Evolutionary conservation across 2,888 invertebrate species (phyloP).

Genomic region (Subacronicta megacephala): DNA sequence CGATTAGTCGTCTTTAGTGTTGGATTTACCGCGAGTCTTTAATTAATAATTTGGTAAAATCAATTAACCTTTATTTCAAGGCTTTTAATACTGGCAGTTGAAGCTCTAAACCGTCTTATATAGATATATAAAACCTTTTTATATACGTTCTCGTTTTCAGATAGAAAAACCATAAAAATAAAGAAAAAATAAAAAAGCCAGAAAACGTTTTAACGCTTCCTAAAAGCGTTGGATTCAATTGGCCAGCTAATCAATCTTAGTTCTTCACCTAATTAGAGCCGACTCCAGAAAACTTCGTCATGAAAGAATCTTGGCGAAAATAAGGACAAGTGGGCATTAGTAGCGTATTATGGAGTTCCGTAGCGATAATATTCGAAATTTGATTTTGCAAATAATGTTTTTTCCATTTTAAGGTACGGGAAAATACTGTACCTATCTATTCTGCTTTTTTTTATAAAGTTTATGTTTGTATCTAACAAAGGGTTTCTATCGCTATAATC

Average conservation of each 20-base stretch:
- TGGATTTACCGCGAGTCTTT: too few relatives aligned
- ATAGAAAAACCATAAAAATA: conserved; percentile 21
- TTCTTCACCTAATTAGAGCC: conserved; percentile 64
- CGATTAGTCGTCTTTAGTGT: too few relatives aligned
- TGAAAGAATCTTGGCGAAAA: conserved; percentile 50
- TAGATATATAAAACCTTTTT: background rate
- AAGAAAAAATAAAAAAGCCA: conserved; percentile 14
- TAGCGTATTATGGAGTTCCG: conserved; percentile 14
- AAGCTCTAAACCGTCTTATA: too few relatives aligned
- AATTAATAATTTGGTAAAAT: too few relatives aligned
- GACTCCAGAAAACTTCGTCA: conserved; percentile 53
- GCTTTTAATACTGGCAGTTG: too few relatives aligned
- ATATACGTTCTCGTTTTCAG: background rate
- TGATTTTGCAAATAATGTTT: too few relatives aligned
- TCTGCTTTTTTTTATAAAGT: too few relatives aligned
- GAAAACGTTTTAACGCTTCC: conserved; percentile 41
- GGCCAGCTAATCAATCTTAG: conserved; percentile 66
- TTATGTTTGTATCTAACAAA: too few relatives aligned
- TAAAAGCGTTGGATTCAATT: conserved; percentile 62
- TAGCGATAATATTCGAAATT: background rate
- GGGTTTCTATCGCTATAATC: too few relatives aligned
- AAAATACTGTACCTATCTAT: too few relatives aligned
- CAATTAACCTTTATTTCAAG: too few relatives aligned
- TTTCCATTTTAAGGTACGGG: too few relatives aligned
- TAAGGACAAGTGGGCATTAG: conserved; percentile 1